Percentiles rank a stretch among this genome's conserved stretches.
Conservation (phyloP, 2,888 invertebrate genomes). For the Hyposoter didymator region DNA sequence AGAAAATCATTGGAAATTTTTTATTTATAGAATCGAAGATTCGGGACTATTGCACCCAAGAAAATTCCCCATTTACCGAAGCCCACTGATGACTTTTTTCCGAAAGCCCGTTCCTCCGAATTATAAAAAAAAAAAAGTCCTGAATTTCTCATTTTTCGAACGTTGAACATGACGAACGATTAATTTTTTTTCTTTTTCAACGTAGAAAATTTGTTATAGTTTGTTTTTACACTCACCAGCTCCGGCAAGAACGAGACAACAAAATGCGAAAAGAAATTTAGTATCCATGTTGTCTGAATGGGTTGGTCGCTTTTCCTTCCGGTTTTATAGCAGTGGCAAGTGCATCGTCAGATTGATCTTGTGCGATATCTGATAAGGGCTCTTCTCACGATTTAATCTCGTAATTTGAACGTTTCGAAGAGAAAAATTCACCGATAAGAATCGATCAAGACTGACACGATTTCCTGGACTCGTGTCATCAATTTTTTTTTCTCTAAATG, state of each 20-base stretch:
- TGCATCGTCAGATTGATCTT: slow-evolving; percentile 7
- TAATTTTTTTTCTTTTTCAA: background rate
- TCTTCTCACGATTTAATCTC: background rate
- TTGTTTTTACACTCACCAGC: slow-evolving; percentile 70
- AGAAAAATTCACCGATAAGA: slow-evolving; percentile 30
- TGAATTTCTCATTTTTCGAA: background rate
- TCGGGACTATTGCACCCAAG: too few relatives aligned
- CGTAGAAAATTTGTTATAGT: background rate
- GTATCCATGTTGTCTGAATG: slow-evolving; percentile 64
- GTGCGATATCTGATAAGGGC: slow-evolving; percentile 35
- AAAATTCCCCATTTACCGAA: too few relatives aligned
- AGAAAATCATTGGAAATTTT: too few relatives aligned
- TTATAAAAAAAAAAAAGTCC: too few relatives aligned
- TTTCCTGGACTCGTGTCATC: slow-evolving; percentile 3
- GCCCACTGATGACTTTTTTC: too few relatives aligned
- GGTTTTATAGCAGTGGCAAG: slow-evolving; percentile 24
- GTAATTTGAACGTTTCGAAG: slow-evolving; percentile 1
- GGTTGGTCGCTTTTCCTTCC: background rate
- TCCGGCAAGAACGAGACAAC: slow-evolving; percentile 64
- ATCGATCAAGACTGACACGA: slow-evolving; percentile 17
- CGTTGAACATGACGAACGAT: background rate
- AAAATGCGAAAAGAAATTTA: slow-evolving; percentile 66
- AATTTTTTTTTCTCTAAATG: background rate
- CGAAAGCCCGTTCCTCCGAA: too few relatives aligned
- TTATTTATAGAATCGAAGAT: too few relatives aligned